phyloP scores from a whole-genome alignment of 1,140 invertebrate genomes.

The Sarcophaga bullata region DNA sequence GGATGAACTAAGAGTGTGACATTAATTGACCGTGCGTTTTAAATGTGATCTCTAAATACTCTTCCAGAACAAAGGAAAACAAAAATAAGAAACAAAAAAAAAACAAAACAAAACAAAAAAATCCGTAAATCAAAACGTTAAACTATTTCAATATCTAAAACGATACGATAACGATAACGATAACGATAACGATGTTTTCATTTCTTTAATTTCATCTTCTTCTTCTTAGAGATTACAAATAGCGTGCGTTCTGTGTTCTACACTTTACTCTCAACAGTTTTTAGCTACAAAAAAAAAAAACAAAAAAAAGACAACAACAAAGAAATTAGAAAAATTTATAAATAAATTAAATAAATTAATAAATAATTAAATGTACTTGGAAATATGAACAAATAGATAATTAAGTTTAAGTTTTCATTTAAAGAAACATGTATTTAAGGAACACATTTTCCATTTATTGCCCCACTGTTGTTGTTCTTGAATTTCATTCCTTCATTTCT shows the following conservation, averaged over 20 bases:
- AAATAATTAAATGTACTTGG: too few relatives aligned
- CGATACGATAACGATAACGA: too few relatives aligned
- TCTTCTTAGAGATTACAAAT: constrained; percentile 1
- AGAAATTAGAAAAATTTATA: background rate
- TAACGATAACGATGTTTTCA: too few relatives aligned
- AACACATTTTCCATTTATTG: background rate
- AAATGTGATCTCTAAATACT: constrained; percentile 63
- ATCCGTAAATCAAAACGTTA: too few relatives aligned
- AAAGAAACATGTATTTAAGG: background rate
- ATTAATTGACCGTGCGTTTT: constrained; percentile 68
- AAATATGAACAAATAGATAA: too few relatives aligned
- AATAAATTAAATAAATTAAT: too few relatives aligned
- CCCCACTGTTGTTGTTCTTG: constrained; percentile 2
- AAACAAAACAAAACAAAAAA: background rate
- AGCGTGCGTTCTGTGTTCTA: background rate
- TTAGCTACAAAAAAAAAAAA: background rate
- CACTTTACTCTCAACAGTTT: background rate
- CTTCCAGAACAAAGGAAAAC: background rate
- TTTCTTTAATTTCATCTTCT: too few relatives aligned
- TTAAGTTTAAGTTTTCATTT: background rate
- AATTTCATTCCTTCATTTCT: background rate
- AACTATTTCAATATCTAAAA: too few relatives aligned
- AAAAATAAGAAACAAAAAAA: background rate
- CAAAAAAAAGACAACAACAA: background rate
- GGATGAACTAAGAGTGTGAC: constrained; percentile 85